A percentile compares a stretch with the other conserved stretches of the same genome.
Evolutionary conservation across 2,888 invertebrate genomes (phyloP).

Genomic region (Prenolepis imparis): DNA sequence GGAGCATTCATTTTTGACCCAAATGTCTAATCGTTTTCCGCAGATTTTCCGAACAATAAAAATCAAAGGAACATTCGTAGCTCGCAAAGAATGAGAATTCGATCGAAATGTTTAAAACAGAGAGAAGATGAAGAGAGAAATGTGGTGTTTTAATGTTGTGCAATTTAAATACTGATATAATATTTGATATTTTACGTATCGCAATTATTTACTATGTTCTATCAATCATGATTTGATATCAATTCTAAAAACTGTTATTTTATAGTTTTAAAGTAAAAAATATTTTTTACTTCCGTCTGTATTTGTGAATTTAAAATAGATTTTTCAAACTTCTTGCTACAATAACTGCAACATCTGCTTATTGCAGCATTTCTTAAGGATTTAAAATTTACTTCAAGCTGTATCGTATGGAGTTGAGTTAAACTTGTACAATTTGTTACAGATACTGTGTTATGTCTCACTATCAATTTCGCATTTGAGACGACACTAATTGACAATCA

Average conservation of each 20-base stretch:
- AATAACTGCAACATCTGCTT: not conserved
- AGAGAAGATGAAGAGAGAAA: not conserved
- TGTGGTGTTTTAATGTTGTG: not conserved
- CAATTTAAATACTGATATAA: not conserved
- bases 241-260: not conserved
- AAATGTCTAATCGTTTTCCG: constrained; percentile 80
- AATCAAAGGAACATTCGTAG: constrained; percentile 56
- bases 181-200: constrained; percentile 1
- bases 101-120: constrained; percentile 65
- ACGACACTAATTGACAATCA: constrained; percentile 58
- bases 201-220: not conserved
- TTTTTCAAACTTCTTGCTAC: not conserved
- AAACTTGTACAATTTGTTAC: constrained; percentile 9
- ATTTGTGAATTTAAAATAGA: not conserved
- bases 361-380: not conserved
- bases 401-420: not conserved
- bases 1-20: not conserved
- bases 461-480: constrained; percentile 75
- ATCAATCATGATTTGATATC: not conserved
- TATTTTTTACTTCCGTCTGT: not conserved
- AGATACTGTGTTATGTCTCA: constrained; percentile 81
- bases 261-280: constrained; percentile 6
- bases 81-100: constrained; percentile 57
- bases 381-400: not conserved
- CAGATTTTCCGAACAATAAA: constrained; percentile 76